These are phyloP conservation scores for Eupithecia vulgata DNA, from an alignment of 2,888 invertebrate genomes.

Conservation along the genomic window DNA sequence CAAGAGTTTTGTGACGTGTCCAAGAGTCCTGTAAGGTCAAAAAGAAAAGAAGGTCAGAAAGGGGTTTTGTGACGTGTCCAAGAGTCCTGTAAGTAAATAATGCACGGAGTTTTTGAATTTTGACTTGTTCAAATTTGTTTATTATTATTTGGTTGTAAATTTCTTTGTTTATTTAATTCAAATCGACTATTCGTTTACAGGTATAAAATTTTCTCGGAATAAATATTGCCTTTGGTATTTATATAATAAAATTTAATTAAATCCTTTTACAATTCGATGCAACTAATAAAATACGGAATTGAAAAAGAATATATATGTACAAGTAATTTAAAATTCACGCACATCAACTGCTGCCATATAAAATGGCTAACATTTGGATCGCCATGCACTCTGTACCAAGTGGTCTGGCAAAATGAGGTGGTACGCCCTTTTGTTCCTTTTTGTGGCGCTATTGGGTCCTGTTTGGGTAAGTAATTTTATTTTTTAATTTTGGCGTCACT, in stretches of 20 bases:
- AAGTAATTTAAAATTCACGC: slow-evolving; percentile 40
- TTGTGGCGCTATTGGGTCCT: slow-evolving; percentile 54
- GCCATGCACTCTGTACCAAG: slow-evolving; percentile 20
- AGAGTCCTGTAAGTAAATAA: no score
- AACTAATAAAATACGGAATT: slow-evolving; percentile 41
- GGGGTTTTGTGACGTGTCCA: no score
- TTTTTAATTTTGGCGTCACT: background rate
- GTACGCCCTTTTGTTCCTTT: slow-evolving; percentile 53
- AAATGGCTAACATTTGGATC: slow-evolving; percentile 12
- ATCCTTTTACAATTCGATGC: slow-evolving; percentile 35
- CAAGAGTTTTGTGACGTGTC: no score
- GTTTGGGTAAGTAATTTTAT: slow-evolving; percentile 53
- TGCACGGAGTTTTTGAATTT: no score
- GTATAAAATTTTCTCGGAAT: no score
- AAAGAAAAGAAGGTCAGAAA: no score
- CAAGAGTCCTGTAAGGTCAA: no score
- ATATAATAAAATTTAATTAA: background rate
- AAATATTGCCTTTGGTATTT: background rate
- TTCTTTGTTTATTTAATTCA: no score
- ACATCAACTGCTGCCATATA: slow-evolving; percentile 47
- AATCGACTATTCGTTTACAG: no score
- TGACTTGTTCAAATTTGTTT: no score
- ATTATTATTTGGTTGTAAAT: no score
- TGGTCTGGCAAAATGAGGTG: slow-evolving; percentile 60
- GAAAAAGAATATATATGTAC: slow-evolving; percentile 15